Percentiles rank a stretch among this genome's conserved stretches.
Conservation (phyloP, 2,797 vertebrate genomes). For the Tiaroga cobitis region DNA sequence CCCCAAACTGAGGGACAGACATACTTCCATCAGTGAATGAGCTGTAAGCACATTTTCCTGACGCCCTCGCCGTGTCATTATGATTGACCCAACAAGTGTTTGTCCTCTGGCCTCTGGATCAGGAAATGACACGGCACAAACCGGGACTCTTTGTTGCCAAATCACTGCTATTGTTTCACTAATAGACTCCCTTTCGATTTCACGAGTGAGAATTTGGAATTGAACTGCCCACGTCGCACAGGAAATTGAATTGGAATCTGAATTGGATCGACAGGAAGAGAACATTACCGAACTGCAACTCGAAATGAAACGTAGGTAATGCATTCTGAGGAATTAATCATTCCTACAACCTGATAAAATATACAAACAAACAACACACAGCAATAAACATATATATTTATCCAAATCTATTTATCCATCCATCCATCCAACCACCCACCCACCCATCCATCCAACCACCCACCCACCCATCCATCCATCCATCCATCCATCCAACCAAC, state of each 20-base stretch:
- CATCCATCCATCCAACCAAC: too few relatives aligned
- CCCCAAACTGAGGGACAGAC: slow-evolving; percentile 24
- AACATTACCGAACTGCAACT: too few relatives aligned
- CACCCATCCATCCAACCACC: too few relatives aligned
- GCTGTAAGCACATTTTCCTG: slow-evolving; percentile 21
- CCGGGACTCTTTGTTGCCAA: neutral
- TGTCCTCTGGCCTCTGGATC: neutral
- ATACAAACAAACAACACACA: too few relatives aligned
- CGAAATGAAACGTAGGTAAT: too few relatives aligned
- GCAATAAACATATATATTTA: neutral
- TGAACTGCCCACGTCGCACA: neutral
- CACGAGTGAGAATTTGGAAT: neutral
- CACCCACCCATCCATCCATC: too few relatives aligned
- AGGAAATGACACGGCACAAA: neutral
- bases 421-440: too few relatives aligned
- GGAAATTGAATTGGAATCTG: neutral
- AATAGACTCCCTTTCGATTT: slow-evolving; percentile 3
- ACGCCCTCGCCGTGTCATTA: slow-evolving; percentile 1
- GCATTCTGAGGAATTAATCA: too few relatives aligned
- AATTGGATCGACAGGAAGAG: neutral
- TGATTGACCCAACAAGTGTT: slow-evolving; percentile 23
- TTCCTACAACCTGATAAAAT: too few relatives aligned
- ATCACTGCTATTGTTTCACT: neutral
- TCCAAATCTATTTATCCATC: neutral
- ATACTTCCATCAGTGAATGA: slow-evolving; percentile 22